Base-by-base conservation (phyloP, 1,140 invertebrate genomes). In the Brachionus plicatilis region DNA sequence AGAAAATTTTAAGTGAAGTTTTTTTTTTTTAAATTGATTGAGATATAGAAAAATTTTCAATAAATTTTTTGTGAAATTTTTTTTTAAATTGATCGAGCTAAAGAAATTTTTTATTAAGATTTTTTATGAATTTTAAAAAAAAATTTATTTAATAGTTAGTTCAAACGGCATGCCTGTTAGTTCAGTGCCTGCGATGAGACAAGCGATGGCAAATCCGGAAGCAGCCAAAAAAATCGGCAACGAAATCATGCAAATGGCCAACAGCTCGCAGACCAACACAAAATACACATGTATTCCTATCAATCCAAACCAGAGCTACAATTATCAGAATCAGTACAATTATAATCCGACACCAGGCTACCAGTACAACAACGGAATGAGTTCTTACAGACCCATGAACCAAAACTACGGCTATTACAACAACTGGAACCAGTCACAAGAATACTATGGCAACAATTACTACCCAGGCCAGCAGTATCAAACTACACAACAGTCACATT, bases 231-330 rank as follows among this genome's bases (percentile, higher is more conserved):
- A 68, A 82, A 68, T 68, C 3, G 53, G 79, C 11, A 68, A 14
- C 5, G 79, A 82, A 27, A 82, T 82, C 27, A 20, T 82, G 17
- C 65, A 60, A 65, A 68, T 82, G 79, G n/a, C 79, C 33, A 82
- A 82, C 43, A 82, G 17, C 24, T 4, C 7, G 14, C 47, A 80
- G n/a, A 7, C 79, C 3, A 68, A 47, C 53, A 45, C 79, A 20
- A 60, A 47, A 82, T 82, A 82, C 41, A 82, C 79, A 11, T 82
- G 79, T 68, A 47, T 82, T 33, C 79, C 79, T n/a, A 20, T 72
- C n/a, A 68, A 33, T 56, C 24, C 27, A 9, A 53, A 60, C 53
- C 33, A 68, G 33, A 60, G 27, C 65, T 82, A 24, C 14, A 60
- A 37, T 65, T 41, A 82, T 24, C 33, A 50, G 6, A 78, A 80